Evolutionary conservation across 1,140 invertebrate species (phyloP), one percentile per base, ranked within the genome.

Genomic region (Rhagoletis pomonella): DNA sequence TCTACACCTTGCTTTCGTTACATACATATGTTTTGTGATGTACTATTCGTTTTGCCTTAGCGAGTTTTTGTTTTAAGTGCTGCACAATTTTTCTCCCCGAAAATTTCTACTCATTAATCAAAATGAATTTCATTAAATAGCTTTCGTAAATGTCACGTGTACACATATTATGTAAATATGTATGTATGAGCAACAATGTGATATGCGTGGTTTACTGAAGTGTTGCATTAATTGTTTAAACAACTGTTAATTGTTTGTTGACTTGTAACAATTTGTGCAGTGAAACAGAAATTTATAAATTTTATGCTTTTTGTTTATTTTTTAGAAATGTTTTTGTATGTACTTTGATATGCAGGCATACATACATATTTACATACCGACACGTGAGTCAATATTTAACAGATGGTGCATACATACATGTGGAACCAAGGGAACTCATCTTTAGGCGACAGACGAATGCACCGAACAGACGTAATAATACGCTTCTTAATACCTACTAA

Each of bases 91-190:
- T 44, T 5, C 69, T 4, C 10, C n/a, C 6, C 73, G 6, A 81
- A 81, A 81, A 55, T 81, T 50, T 81, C 73, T 81, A 81, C 73
- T 55, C 73, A 81, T 81, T 81, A 44, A 81, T 81, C 73, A 81
- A 55, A 81, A 55, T 81, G 73, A 81, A 81, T 81, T 55, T 81
- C 44, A 55, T 81, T 81, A 81, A 81, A 55, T n/a, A 50, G n/a
- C 47, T 29, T 6, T 55, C 17, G 69, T 77, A 5, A 4, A 14
- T 77, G 69, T 6, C 73, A 81, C 19, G 42, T 19, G n/a, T 55
- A 69, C 12, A 47, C 50, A 55, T 29, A 29, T 39, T 12, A 9
- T 14, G 67, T 17, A 69, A 3, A 47, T 47, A 73, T 17, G 29
- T 67, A 47, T 17, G 12, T 17, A 73, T 10, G 10, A 55, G 10